Base-by-base conservation (phyloP, 2,113 vertebrate genomes). In the Aepyceros melampus region DNA sequence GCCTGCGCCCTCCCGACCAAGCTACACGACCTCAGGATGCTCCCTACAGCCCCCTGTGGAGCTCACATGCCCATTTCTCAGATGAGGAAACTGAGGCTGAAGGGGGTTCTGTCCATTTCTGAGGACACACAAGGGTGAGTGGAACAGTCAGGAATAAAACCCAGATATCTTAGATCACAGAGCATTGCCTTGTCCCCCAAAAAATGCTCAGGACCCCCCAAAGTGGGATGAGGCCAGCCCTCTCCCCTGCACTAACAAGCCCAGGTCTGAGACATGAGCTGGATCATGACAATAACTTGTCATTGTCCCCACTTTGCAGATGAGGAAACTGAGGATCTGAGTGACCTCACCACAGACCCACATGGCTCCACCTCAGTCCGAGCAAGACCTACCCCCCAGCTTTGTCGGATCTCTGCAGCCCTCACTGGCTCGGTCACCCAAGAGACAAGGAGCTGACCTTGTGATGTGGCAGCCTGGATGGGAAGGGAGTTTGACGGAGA, bases 401-500 rank as follows among this genome's bases (percentile, higher is more conserved):
- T 25, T 19, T 1, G 23, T 23, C 1, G 0, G 40, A 19, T 17
- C 45, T 27, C 10, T 2, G 29, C 10, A 2, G 15, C 2, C 55
- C 3, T 6, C 0, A 1, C 1, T 17, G 31, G 31, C 85, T 31
- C 3, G 15, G 23, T 82, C 27, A 5, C 53, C 11, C 12, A 1
- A 13, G 49, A 7, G 47, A 86, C 36, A 33, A 53, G 43, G 56
- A 47, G 7, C 76, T 23, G 71, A 25, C 71, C 71, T 8, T 76
- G 71, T 14, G 27, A 15, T 43, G 40, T 76, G 71, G 40, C 40
- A 43, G 23, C 40, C 71, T 43, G 40, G 71, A 76, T 15, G 71
- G 71, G 23, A 76, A 23, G 71, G 40, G 71, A 76, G 23, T 76
- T 14, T 76, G 71, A 23, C 2, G 1, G 71, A 43, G 71, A 27